A percentile compares a stretch with the other conserved stretches of the same genome.
phyloP scores from a whole-genome alignment of 2,888 invertebrate species.

The Volucella inflata region DNA sequence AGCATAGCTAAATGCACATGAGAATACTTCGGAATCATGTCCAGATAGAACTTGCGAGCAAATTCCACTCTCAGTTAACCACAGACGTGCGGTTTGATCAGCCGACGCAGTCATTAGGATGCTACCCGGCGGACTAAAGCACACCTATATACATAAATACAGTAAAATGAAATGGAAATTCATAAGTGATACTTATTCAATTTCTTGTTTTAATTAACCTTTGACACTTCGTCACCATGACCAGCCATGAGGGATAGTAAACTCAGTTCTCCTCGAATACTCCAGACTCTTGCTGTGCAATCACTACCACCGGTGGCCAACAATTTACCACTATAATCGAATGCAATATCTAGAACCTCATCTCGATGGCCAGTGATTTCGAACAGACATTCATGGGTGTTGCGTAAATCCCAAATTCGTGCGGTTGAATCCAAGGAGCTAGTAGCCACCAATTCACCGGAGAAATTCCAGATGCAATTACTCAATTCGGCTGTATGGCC shows the following conservation, averaged over 20 bases:
- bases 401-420: constrained; percentile 88
- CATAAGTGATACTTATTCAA: constrained; percentile 11
- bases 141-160: constrained; percentile 85
- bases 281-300: constrained; percentile 89
- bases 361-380: constrained; percentile 87
- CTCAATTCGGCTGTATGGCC: constrained; percentile 89
- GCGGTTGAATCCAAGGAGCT: constrained; percentile 89
- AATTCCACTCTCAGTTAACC: constrained; percentile 87
- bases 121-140: constrained; percentile 91
- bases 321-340: constrained; percentile 89
- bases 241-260: constrained; percentile 87
- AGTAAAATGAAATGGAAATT: constrained; percentile 31
- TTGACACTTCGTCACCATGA: constrained; percentile 88
- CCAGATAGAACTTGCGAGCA: constrained; percentile 90
- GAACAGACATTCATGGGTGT: constrained; percentile 84
- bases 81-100: constrained; percentile 90
- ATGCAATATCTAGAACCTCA: constrained; percentile 90
- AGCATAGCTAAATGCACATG: constrained; percentile 91
- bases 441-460: constrained; percentile 87
- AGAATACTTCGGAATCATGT: constrained; percentile 92
- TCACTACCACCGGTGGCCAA: constrained; percentile 91
- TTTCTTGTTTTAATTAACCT: constrained; percentile 82
- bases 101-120: constrained; percentile 90
- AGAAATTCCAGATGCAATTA: constrained; percentile 88
- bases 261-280: constrained; percentile 85